A percentile compares a stretch with the other conserved stretches of the same genome.
phyloP scores from a whole-genome alignment of 2,113 vertebrate genomes.

The Pelecanoides urinatrix region DNA sequence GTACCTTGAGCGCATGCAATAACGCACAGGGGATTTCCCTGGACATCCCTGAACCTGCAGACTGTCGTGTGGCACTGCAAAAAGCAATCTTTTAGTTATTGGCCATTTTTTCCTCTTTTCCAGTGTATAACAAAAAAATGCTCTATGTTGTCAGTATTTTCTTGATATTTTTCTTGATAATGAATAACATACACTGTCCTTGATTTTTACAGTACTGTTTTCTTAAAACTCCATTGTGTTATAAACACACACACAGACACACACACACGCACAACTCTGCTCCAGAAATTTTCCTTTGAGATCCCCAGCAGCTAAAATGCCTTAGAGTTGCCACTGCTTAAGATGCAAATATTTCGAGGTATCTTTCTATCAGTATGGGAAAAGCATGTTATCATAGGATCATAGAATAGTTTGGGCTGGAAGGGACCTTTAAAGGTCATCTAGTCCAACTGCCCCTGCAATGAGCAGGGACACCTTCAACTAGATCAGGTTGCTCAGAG shows the following conservation, averaged over 20 bases:
- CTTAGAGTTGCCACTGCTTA: background rate
- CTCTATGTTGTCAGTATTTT: background rate
- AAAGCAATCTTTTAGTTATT: background rate
- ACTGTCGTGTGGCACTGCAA: background rate
- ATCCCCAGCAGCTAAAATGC: background rate
- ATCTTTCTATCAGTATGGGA: background rate
- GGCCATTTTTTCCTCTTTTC: background rate
- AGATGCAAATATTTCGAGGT: background rate
- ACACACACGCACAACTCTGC: background rate
- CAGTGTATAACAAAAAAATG: background rate
- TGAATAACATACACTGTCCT: background rate
- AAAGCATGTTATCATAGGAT: background rate
- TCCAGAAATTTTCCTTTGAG: background rate
- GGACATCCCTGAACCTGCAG: background rate
- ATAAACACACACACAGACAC: background rate
- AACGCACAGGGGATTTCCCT: background rate
- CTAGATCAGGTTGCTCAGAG: background rate
- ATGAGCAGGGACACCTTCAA: background rate
- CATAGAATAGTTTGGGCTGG: background rate
- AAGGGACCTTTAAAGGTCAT: background rate
- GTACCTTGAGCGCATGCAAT: accelerated
- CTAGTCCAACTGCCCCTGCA: background rate
- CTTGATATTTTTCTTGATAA: background rate
- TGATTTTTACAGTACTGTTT: background rate
- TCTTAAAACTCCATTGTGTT: background rate